Conservation (phyloP, 2,797 vertebrate species). For the Allobates femoralis region DNA sequence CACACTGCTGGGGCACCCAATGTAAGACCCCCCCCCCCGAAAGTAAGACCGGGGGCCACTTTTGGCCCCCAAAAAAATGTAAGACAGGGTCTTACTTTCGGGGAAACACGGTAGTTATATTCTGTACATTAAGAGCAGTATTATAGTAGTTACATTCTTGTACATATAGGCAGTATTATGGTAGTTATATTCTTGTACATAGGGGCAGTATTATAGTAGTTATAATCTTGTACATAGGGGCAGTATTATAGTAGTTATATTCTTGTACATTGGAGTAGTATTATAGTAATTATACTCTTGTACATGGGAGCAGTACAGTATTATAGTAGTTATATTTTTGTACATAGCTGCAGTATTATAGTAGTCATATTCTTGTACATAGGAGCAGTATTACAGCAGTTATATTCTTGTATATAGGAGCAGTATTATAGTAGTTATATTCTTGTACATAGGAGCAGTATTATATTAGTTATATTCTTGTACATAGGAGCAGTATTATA, state of each 20-base stretch:
- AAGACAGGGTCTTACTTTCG: no score
- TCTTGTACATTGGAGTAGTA: neutral
- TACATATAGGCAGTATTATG: neutral
- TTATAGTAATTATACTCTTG: conserved; percentile 4
- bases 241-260: conserved; percentile 6
- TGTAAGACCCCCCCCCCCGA: no score
- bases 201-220: neutral
- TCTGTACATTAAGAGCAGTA: no score
- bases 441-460: neutral
- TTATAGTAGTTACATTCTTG: conserved; percentile 8
- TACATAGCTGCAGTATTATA: neutral
- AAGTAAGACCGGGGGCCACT: no score
- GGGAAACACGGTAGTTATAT: no score
- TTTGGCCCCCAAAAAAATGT: no score
- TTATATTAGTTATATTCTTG: conserved; percentile 5
- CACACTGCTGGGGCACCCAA: no score
- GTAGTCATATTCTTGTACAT: conserved; percentile 1
- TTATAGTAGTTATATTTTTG: neutral
- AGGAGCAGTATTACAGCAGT: neutral
- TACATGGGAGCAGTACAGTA: neutral
- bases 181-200: conserved; percentile 1
- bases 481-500: neutral
- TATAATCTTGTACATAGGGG: no score
- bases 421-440: neutral
- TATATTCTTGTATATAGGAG: neutral